These are phyloP conservation scores for Caenorhabditis uteleia DNA, from an alignment of 2,888 invertebrate species.

Conservation along the genomic window DNA sequence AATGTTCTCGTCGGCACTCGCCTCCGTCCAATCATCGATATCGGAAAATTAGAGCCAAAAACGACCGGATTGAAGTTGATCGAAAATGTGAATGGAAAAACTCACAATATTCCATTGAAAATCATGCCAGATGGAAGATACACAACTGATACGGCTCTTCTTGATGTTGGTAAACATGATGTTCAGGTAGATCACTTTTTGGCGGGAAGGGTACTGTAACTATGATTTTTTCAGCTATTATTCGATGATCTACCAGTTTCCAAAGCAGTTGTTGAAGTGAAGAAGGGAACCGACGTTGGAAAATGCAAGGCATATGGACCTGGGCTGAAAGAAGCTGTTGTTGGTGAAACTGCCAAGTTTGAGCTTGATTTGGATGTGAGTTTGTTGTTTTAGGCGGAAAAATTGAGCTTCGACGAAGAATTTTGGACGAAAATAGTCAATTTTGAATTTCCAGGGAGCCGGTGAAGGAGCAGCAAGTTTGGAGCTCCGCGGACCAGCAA, in stretches of 20 bases:
- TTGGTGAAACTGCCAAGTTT: constrained; percentile 42
- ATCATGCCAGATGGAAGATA: constrained; percentile 19
- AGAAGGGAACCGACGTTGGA: constrained; percentile 35
- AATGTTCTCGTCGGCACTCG: constrained; percentile 19
- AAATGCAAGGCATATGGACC: constrained; percentile 37
- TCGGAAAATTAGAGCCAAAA: constrained; percentile 16
- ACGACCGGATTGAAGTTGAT: constrained; percentile 22
- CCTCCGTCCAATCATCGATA: constrained; percentile 18
- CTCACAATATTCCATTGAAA: constrained; percentile 29
- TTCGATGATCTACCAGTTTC: constrained; percentile 44
- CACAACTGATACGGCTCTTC: constrained; percentile 10
- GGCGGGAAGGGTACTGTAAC: not conserved
- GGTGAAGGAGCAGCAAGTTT: constrained; percentile 94
- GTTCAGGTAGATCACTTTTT: too few species aligned
- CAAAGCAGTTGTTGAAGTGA: constrained; percentile 23
- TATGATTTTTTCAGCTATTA: constrained; percentile 16
- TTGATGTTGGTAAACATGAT: constrained; percentile 25
- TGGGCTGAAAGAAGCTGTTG: constrained; percentile 35
- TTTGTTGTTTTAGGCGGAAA: not conserved
- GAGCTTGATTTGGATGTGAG: constrained; percentile 42
- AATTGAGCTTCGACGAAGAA: not conserved
- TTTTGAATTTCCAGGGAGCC: constrained; percentile 77
- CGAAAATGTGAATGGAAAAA: constrained; percentile 29
- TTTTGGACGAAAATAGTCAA: not conserved
- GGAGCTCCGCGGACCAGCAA: constrained; percentile 94